Evolutionary conservation across 1,140 invertebrate genomes (phyloP), one percentile per base, ranked within the genome.

Genomic region (Dinothrombium tinctorium): DNA sequence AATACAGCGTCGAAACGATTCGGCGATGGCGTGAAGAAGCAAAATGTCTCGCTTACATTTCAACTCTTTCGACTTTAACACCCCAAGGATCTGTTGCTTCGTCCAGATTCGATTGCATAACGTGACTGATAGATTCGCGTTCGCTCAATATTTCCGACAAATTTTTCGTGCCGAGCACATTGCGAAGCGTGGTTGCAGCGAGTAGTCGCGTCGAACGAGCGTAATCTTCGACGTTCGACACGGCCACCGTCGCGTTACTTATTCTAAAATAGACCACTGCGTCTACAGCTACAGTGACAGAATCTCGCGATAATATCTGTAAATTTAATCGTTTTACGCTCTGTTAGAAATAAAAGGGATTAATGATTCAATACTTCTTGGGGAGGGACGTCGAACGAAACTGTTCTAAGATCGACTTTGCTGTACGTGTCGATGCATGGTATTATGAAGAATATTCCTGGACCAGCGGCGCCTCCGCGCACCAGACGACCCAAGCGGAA

Each of bases 231-330:
- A 70, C 67, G 53, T 71, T 70, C 43, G 66, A 67, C 26, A 69
- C 64, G 15, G 69, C 69, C 42, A 68, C 60, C 4, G 64, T 68
- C 0, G 71, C 67, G 51, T 69, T 66, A 48, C 56, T 62, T 25
- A 72, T 65, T 23, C 68, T 56, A 52, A 70, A 73, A 53, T 71
- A 73, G 12, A 74, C 69, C 9, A 71, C 67, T 24, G 65, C 69
- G 46, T 71, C 68, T 25, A 89, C 83, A 6, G 75, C 74, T 0
- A 89, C 82, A 0, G 83, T 92, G 2, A 90, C 83, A 1, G 77
- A 82, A 57, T 92, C 86, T 60, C 80, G 77, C 2, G 80, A 83
- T 41, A 92, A 64, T 50, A 66, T 62, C 56, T 46, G 26, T 28
- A 36, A 35, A 2, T 4, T 14, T 7, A 50, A 51, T 44, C 52